Evolutionary conservation across 2,888 invertebrate genomes (phyloP).

Genomic region (Drosophila lutescens): DNA sequence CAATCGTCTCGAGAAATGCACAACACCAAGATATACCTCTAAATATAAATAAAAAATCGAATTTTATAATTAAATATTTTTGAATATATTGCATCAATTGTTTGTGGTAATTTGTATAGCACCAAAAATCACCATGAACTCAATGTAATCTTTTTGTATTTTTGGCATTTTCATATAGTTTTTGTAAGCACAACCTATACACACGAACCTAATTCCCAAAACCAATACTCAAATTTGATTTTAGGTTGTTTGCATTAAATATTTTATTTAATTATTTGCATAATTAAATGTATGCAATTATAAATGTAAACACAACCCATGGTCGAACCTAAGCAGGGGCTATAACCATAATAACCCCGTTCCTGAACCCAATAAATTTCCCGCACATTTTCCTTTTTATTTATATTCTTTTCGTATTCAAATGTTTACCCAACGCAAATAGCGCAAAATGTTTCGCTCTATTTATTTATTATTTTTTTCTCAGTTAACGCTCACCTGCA

Average conservation of each 20-base stretch:
- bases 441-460: constrained; percentile 61
- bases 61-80: constrained; percentile 59
- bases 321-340: constrained; percentile 10
- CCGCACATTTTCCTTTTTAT: background rate
- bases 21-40: constrained; percentile 45
- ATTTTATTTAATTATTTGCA: constrained; percentile 74
- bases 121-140: constrained; percentile 63
- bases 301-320: constrained; percentile 67
- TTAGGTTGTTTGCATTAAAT: constrained; percentile 64
- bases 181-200: constrained; percentile 20
- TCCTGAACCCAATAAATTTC: constrained; percentile 8
- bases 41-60: constrained; percentile 39
- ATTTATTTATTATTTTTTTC: constrained; percentile 62
- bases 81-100: constrained; percentile 74
- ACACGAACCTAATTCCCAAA: constrained; percentile 46
- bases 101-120: constrained; percentile 83
- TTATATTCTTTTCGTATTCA: constrained; percentile 27
- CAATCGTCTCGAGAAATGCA: constrained; percentile 51
- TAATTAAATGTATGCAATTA: constrained; percentile 77
- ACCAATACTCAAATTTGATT: constrained; percentile 55
- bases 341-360: constrained; percentile 34
- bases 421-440: constrained; percentile 55
- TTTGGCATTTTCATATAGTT: constrained; percentile 53
- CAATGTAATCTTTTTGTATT: constrained; percentile 65
- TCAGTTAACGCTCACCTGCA: constrained; percentile 20